phyloP scores from a whole-genome alignment of 2,888 invertebrate species.

The Pogonocherus hispidulus region DNA sequence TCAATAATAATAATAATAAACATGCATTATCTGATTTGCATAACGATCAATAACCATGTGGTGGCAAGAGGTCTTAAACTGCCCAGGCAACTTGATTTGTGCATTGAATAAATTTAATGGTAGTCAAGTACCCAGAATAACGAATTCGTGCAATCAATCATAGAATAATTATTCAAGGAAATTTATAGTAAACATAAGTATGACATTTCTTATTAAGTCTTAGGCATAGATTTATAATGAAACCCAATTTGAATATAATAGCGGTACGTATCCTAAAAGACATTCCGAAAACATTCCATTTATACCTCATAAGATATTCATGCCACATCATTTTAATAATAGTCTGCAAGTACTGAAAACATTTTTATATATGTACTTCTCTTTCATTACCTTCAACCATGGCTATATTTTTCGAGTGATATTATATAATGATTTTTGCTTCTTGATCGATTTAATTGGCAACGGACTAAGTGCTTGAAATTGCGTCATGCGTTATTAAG shows the following conservation, averaged over 20 bases:
- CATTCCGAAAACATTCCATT: too few species aligned
- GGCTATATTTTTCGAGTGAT: too few species aligned
- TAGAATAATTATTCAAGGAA: slow-evolving; percentile 12
- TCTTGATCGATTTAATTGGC: too few species aligned
- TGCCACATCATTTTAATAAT: too few species aligned
- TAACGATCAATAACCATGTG: slow-evolving; percentile 10
- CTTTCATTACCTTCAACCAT: too few species aligned
- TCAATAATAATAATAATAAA: slow-evolving; percentile 22
- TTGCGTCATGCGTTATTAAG: too few species aligned
- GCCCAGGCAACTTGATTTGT: slow-evolving; percentile 12
- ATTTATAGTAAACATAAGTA: neutral
- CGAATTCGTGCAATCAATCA: neutral
- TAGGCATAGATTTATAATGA: slow-evolving; percentile 25
- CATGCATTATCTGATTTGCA: slow-evolving; percentile 19
- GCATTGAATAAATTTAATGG: slow-evolving; percentile 14
- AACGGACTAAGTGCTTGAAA: too few species aligned
- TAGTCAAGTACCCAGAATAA: slow-evolving; percentile 20
- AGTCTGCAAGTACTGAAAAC: too few species aligned
- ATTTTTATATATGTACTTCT: too few species aligned
- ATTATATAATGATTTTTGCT: too few species aligned
- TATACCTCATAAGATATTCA: too few species aligned
- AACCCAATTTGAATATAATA: slow-evolving; percentile 15
- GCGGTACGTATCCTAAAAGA: neutral
- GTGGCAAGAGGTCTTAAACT: neutral
- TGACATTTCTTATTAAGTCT: neutral